Evolutionary conservation across 2,113 vertebrate genomes (phyloP), one percentile per base, ranked within the genome.

Genomic region (Galemys pyrenaicus): DNA sequence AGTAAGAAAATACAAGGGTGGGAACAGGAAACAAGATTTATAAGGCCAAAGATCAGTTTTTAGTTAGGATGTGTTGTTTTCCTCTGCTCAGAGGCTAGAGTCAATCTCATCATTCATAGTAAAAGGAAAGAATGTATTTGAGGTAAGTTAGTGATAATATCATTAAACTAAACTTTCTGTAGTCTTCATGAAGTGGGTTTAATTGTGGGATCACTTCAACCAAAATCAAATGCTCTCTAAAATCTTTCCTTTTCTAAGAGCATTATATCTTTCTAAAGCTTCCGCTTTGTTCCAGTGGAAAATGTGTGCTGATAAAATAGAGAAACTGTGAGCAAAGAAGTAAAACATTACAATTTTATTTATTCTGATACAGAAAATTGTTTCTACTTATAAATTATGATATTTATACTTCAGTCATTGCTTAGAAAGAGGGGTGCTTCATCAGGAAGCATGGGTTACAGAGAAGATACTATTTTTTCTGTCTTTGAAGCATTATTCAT

Each of bases 251-350:
- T 91, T 75, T 82, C 46, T n/a, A 37, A 82, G 35, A 89, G 49
- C n/a, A 67, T 9, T 10, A 0, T 77, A 17, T 46, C 37, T 93
- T 75, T 80, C 37, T 88, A 58, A 54, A 64, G 41, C 51, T 2
- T 13, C 16, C 41, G 71, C 62, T 5, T 87, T 85, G 26, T 37
- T 17, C 58, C 19, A 56, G 30, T 44, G 35, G 26, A 81, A 92
- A 58, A 51, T 74, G 32, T 83, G 12, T 83, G 35, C 39, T 85
- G 22, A 86, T 86, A 77, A 94, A 87, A 54, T 93, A 88, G n/a
- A 90, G 77, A 90, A 93, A 78, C 68, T 73, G 6, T 65, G 49
- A 91, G 56, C 39, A 60, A 82, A 95, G 56, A n/a, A 16, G 39
- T 79, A 80, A 73, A 70, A 51, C 54, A 28, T 67, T 73, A 19